These are phyloP conservation scores for Parthenolecanium corni DNA, from an alignment of 2,888 invertebrate genomes.

Conservation along the genomic window DNA sequence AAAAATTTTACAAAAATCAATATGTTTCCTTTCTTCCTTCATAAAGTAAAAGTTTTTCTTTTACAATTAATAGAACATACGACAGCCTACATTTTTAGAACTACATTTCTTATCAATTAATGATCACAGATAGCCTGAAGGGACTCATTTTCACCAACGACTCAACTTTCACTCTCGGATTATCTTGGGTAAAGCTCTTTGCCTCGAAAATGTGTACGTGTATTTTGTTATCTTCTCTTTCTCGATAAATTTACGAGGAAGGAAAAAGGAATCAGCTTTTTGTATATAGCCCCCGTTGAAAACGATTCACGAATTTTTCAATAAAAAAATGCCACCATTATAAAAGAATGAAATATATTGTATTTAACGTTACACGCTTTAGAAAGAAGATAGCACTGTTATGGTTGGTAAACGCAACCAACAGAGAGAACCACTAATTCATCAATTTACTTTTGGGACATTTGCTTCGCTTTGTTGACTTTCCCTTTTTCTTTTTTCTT, in stretches of 20 bases:
- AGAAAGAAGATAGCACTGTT: not conserved
- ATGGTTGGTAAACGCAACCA: not conserved
- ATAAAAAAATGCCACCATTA: not conserved
- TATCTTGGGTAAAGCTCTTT: too few relatives aligned
- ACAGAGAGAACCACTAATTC: conserved; percentile 11
- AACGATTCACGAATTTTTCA: not conserved
- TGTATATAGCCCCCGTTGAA: too few relatives aligned
- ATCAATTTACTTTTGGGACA: conserved; percentile 26
- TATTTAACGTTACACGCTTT: not conserved
- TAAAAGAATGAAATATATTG: not conserved
- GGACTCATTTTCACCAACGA: too few relatives aligned
- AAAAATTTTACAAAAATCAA: too few relatives aligned
- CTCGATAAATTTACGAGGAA: too few relatives aligned
- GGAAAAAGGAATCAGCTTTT: too few relatives aligned
- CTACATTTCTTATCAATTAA: too few relatives aligned
- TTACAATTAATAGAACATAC: not conserved
- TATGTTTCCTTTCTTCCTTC: not conserved
- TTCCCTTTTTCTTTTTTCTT: not conserved
- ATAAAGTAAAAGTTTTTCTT: not conserved
- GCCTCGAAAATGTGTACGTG: too few relatives aligned
- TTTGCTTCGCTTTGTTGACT: conserved; percentile 25
- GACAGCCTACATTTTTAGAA: too few relatives aligned
- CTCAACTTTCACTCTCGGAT: too few relatives aligned
- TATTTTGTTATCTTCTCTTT: too few relatives aligned
- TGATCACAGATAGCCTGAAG: too few relatives aligned